Conservation (phyloP, 2,113 vertebrate genomes). For the Psittacara wagleri region DNA sequence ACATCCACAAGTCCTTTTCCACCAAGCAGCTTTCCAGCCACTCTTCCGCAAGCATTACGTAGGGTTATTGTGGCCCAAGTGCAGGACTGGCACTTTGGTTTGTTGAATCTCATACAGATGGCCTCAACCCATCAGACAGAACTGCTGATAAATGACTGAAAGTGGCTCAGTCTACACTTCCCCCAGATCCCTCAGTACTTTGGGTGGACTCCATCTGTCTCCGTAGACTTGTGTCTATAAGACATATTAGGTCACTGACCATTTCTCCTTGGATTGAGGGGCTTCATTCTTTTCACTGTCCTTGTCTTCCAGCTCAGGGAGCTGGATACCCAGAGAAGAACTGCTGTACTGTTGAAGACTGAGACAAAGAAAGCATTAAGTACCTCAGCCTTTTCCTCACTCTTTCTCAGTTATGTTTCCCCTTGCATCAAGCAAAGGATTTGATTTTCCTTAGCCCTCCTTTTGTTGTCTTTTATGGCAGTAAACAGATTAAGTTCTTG, state of each 20-base stretch:
- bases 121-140: neutral
- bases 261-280: neutral
- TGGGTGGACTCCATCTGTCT: neutral
- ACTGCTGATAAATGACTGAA: neutral
- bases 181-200: neutral
- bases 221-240: neutral
- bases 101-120: neutral
- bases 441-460: neutral
- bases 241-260: neutral
- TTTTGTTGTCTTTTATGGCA: neutral
- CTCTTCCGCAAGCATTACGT: no score
- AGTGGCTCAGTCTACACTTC: neutral
- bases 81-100: neutral
- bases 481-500: neutral
- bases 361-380: neutral
- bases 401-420: neutral
- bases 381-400: neutral
- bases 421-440: neutral
- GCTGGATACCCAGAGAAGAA: neutral
- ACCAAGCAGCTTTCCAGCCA: rapidly evolving
- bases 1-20: neutral
- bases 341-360: neutral
- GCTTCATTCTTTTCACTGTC: neutral
- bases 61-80: neutral
- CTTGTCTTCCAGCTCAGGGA: neutral